These are phyloP conservation scores for Todiramphus saurophagus DNA, from an alignment of 2,113 vertebrate genomes.

Conservation along the genomic window DNA sequence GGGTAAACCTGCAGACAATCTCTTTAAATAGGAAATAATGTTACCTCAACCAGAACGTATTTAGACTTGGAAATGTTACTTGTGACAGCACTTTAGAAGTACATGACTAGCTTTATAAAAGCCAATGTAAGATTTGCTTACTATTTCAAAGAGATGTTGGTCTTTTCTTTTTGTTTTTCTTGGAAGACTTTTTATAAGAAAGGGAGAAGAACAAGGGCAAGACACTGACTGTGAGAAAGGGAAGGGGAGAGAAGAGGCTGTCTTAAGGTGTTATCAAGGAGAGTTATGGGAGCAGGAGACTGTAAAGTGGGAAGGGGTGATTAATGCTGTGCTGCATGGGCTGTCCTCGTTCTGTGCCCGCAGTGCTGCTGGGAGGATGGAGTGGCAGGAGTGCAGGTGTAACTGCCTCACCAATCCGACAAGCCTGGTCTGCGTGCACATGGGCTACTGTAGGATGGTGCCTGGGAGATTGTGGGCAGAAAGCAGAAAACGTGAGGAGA, in stretches of 20 bases:
- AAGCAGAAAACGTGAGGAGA: not conserved
- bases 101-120: not conserved
- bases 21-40: not conserved
- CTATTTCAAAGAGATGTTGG: not conserved
- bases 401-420: accelerated
- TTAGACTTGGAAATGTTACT: not conserved
- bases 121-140: not conserved
- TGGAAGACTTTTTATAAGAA: not conserved
- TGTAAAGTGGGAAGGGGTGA: not conserved
- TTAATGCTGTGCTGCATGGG: accelerated
- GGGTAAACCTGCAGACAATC: not conserved
- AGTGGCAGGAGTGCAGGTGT: accelerated
- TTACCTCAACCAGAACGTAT: not conserved
- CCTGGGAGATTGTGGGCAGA: not conserved
- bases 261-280: not conserved
- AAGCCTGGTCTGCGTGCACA: accelerated
- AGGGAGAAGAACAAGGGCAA: not conserved
- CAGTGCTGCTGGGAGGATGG: accelerated
- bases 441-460: accelerated
- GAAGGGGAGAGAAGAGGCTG: not conserved
- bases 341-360: not conserved
- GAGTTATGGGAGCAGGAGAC: not conserved
- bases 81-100: not conserved
- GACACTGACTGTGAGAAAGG: not conserved
- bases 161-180: not conserved